Percentiles rank a stretch among this genome's conserved stretches.
These are phyloP conservation scores for Silvanus unidentatus DNA, from an alignment of 2,888 invertebrate genomes.

Conservation along the genomic window DNA sequence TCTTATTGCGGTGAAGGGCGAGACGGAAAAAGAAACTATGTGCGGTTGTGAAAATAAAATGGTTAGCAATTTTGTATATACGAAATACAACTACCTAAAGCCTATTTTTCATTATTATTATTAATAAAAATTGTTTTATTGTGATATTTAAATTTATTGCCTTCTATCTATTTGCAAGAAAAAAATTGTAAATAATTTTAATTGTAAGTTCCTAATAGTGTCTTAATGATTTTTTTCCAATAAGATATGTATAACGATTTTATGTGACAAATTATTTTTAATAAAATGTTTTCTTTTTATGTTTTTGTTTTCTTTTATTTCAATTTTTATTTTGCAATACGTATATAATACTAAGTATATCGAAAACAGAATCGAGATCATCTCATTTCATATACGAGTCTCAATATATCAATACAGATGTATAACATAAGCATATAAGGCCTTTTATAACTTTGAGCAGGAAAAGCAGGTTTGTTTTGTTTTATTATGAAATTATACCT, in stretches of 20 bases:
- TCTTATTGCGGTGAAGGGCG: not conserved
- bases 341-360: constrained; percentile 7
- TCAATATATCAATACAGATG: too few species aligned
- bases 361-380: constrained; percentile 2
- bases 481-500: too few species aligned
- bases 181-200: constrained; percentile 7
- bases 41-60: constrained; percentile 11
- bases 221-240: constrained; percentile 21
- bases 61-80: constrained; percentile 22
- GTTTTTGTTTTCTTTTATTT: constrained; percentile 10
- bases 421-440: too few species aligned
- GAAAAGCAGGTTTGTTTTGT: too few species aligned
- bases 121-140: too few species aligned
- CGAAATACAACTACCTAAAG: constrained; percentile 6
- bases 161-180: too few species aligned
- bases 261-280: constrained; percentile 31
- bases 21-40: constrained; percentile 12
- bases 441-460: too few species aligned
- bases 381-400: too few species aligned
- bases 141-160: too few species aligned
- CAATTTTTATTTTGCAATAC: constrained; percentile 6
- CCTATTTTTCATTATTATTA: constrained; percentile 9
- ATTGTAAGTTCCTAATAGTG: constrained; percentile 33
- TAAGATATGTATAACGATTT: constrained; percentile 22
- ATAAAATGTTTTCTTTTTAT: constrained; percentile 26